Conservation (phyloP, 2,888 invertebrate genomes). For the Suillia variegata region DNA sequence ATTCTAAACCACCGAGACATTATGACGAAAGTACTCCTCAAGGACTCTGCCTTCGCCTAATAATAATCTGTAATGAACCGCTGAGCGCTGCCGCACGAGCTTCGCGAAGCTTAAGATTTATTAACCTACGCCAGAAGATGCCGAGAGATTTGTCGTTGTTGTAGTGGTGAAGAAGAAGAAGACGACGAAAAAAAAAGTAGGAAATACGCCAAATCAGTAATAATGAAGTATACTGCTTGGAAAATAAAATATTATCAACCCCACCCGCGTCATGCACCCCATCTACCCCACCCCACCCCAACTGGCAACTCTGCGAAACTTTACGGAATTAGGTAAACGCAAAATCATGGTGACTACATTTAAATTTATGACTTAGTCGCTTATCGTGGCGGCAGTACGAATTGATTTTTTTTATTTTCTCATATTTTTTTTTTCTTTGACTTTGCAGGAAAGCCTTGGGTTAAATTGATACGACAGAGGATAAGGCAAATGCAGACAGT, state of each 20-base stretch:
- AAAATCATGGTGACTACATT: neutral
- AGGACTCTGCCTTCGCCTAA: too few species aligned
- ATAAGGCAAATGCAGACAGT: too few species aligned
- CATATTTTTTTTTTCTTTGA: neutral
- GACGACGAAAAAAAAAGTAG: too few species aligned
- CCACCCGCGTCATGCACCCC: too few species aligned
- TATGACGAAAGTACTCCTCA: too few species aligned
- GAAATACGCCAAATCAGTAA: conserved; percentile 6
- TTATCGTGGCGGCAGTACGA: neutral
- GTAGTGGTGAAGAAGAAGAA: neutral
- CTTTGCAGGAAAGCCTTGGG: too few species aligned
- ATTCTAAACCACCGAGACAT: neutral
- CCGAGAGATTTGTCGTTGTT: conserved; percentile 20
- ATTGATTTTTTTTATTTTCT: conserved; percentile 5
- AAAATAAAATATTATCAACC: neutral
- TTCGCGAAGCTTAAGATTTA: conserved; percentile 44
- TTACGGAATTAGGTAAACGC: neutral
- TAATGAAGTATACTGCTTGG: conserved; percentile 29
- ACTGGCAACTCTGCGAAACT: too few species aligned
- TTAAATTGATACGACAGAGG: too few species aligned
- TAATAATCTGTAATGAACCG: neutral
- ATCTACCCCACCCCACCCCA: too few species aligned
- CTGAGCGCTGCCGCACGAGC: too few species aligned
- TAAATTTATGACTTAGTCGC: conserved; percentile 16
- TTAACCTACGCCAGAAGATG: conserved; percentile 40